A percentile compares a stretch with the other conserved stretches of the same genome.
These are phyloP conservation scores for Chironomus striatipennis DNA, from an alignment of 1,140 invertebrate species.

Conservation along the genomic window DNA sequence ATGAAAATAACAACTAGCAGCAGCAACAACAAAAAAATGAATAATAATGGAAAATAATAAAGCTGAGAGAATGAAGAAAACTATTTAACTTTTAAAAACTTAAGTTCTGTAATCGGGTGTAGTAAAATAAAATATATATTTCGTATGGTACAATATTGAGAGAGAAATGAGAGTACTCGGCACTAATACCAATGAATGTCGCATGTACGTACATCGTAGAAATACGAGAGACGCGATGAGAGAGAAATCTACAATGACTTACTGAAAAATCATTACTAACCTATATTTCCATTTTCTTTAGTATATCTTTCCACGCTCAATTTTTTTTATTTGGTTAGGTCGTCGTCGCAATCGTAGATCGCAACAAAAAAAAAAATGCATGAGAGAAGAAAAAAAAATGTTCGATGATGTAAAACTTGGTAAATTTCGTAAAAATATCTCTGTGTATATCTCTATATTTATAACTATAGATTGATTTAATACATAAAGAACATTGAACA, in stretches of 20 bases:
- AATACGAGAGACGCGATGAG: neutral
- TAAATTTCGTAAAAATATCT: neutral
- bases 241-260: constrained; percentile 3
- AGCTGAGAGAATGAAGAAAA: constrained; percentile 21
- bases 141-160: neutral
- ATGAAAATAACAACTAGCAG: constrained; percentile 19
- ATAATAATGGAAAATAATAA: constrained; percentile 24
- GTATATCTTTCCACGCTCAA: neutral
- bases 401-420: constrained; percentile 15
- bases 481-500: neutral
- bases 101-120: constrained; percentile 19
- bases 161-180: neutral
- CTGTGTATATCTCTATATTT: too few relatives aligned
- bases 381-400: neutral
- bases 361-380: constrained; percentile 4
- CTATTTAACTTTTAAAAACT: constrained; percentile 21
- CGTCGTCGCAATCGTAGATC: neutral
- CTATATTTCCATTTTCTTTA: constrained; percentile 17
- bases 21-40: constrained; percentile 24
- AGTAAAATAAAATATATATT: constrained; percentile 12
- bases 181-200: too few relatives aligned
- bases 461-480: too few relatives aligned
- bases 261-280: constrained; percentile 23
- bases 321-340: constrained; percentile 14
- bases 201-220: neutral